Conservation (phyloP, 2,797 vertebrate genomes). For the Remorina albescens region DNA sequence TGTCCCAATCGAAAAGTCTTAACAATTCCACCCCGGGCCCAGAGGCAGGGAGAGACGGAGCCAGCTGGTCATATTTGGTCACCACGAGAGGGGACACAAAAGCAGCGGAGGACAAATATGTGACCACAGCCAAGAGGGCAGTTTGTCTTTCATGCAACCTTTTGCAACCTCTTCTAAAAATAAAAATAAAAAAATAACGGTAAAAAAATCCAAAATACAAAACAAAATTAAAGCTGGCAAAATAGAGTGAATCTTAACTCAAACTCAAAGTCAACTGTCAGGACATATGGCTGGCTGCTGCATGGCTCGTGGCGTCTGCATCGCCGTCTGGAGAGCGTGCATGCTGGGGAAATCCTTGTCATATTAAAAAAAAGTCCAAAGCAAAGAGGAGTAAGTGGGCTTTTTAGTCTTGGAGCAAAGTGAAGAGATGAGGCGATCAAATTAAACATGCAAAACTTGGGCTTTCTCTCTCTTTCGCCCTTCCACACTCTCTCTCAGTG, state of each 20-base stretch:
- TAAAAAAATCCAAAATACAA: slow-evolving; percentile 7
- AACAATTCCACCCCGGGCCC: slow-evolving; percentile 50
- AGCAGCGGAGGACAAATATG: slow-evolving; percentile 47
- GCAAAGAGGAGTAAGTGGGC: slow-evolving; percentile 60
- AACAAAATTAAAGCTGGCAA: slow-evolving; percentile 62
- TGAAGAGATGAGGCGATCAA: slow-evolving; percentile 57
- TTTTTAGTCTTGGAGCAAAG: slow-evolving; percentile 75
- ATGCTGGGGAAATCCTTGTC: slow-evolving; percentile 50
- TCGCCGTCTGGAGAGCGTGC: slow-evolving; percentile 27
- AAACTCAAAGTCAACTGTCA: slow-evolving; percentile 79
- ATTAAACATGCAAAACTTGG: slow-evolving; percentile 70
- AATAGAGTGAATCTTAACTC: slow-evolving; percentile 62
- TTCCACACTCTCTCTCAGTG: not conserved
- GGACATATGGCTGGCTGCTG: slow-evolving; percentile 71
- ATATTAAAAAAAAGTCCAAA: slow-evolving; percentile 35
- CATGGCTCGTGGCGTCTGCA: slow-evolving; percentile 45
- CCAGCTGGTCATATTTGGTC: slow-evolving; percentile 50
- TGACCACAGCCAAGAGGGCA: slow-evolving; percentile 48
- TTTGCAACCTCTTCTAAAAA: slow-evolving; percentile 33
- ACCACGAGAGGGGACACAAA: slow-evolving; percentile 44
- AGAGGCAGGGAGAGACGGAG: slow-evolving; percentile 43
- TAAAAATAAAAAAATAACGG: slow-evolving; percentile 12
- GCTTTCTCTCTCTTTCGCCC: slow-evolving; percentile 4
- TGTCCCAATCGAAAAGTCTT: slow-evolving; percentile 46
- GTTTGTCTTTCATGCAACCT: slow-evolving; percentile 62